Evolutionary conservation across 1,140 invertebrate species (phyloP).

Genomic region (Cydia strobilella): DNA sequence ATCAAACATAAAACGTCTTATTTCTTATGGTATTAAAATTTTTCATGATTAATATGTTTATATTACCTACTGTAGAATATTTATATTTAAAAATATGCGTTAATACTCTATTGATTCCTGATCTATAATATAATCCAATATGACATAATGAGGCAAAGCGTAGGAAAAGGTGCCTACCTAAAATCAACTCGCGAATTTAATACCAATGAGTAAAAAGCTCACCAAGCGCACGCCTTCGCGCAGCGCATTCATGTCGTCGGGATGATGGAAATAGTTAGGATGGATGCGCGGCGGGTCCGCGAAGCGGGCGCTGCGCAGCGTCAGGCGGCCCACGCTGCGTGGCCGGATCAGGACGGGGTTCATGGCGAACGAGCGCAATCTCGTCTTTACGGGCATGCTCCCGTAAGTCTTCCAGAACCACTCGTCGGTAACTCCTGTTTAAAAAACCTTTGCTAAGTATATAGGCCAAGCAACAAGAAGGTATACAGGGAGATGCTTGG

Average conservation of each 20-base stretch:
- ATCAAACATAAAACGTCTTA: no score
- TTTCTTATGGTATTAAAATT: no score
- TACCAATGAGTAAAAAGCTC: constrained; percentile 38
- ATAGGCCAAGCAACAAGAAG: no score
- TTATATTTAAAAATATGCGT: no score
- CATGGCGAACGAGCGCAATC: constrained; percentile 81
- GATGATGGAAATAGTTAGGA: constrained; percentile 88
- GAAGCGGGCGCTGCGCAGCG: constrained; percentile 85
- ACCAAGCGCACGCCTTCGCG: constrained; percentile 88
- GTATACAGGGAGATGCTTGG: no score
- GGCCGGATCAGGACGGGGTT: constrained; percentile 87
- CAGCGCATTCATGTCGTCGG: constrained; percentile 84
- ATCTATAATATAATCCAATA: no score
- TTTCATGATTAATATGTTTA: no score
- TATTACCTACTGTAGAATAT: no score
- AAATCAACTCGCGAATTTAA: no score
- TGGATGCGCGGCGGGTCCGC: constrained; percentile 87
- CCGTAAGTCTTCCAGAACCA: constrained; percentile 82
- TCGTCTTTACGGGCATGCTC: constrained; percentile 68
- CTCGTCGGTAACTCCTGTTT: constrained; percentile 82
- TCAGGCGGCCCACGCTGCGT: constrained; percentile 86
- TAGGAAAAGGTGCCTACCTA: no score
- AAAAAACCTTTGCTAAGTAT: background rate
- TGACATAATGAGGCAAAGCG: no score
- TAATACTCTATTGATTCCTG: no score